Conservation (phyloP, 2,113 vertebrate species). For the Vanacampus margaritifer region DNA sequence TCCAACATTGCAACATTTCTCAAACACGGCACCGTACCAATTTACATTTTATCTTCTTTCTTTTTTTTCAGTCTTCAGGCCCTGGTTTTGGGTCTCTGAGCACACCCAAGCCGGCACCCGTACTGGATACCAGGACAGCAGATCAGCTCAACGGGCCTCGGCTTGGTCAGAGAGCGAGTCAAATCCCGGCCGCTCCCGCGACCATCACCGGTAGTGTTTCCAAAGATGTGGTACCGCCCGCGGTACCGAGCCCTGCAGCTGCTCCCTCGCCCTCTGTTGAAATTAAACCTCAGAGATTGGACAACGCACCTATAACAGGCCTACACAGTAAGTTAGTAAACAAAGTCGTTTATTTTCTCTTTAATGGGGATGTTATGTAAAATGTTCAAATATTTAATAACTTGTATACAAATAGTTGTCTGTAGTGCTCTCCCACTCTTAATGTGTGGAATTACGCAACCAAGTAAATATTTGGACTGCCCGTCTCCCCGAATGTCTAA, state of each 20-base stretch:
- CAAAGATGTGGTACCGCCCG: conserved; percentile 54
- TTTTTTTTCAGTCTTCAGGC: conserved; percentile 76
- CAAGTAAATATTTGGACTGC: background rate
- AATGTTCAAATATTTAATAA: no score
- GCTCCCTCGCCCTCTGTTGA: conserved; percentile 73
- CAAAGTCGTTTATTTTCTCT: background rate
- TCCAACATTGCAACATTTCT: no score
- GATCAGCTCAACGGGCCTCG: conserved; percentile 81
- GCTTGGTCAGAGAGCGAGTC: conserved; percentile 75
- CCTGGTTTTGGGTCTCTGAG: conserved; percentile 85
- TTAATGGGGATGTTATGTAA: background rate
- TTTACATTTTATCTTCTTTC: background rate
- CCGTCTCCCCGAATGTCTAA: background rate
- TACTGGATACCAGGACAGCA: conserved; percentile 77
- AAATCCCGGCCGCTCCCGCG: conserved; percentile 49
- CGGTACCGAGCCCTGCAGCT: conserved; percentile 42
- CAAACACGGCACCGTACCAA: no score
- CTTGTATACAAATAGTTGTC: background rate
- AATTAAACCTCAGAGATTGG: conserved; percentile 72
- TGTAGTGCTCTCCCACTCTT: background rate
- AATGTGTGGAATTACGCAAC: no score
- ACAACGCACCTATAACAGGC: conserved; percentile 58
- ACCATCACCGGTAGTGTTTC: conserved; percentile 59
- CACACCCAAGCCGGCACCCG: conserved; percentile 74
- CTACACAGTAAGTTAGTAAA: conserved; percentile 74